Conservation (phyloP, 2,888 invertebrate genomes). For the Epinotia ramella region DNA sequence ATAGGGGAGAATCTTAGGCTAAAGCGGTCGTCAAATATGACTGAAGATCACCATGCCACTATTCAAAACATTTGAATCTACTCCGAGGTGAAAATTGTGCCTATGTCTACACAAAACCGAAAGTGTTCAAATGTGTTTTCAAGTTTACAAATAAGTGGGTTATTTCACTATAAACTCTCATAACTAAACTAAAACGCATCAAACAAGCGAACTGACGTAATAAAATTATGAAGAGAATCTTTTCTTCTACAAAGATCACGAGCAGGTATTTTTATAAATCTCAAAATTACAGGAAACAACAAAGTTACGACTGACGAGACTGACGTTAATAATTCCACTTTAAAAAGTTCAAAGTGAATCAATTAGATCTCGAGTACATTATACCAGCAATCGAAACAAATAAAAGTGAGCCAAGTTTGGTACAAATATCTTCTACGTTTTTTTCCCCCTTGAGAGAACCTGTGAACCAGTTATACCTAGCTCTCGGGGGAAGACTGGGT, state of each 20-base stretch:
- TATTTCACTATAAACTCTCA: too few relatives aligned
- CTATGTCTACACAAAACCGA: too few relatives aligned
- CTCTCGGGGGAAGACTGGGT: too few relatives aligned
- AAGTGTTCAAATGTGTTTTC: too few relatives aligned
- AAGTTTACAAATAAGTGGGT: too few relatives aligned
- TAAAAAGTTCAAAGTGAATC: conserved; percentile 36
- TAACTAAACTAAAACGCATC: neutral
- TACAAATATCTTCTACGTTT: neutral
- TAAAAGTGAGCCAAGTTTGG: conserved; percentile 2
- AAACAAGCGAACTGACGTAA: neutral
- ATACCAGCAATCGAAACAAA: neutral
- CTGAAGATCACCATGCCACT: too few relatives aligned
- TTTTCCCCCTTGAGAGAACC: too few relatives aligned
- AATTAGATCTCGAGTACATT: conserved; percentile 29
- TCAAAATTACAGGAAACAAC: conserved; percentile 24
- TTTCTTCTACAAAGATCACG: conserved; percentile 1
- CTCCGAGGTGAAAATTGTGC: too few relatives aligned
- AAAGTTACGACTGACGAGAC: conserved; percentile 25
- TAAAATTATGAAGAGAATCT: neutral
- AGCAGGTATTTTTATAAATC: conserved; percentile 13
- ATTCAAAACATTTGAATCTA: too few relatives aligned
- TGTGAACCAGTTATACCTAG: too few relatives aligned
- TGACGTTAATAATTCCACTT: conserved; percentile 39
- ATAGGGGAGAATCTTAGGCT: too few relatives aligned
- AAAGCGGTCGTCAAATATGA: too few relatives aligned